These are phyloP conservation scores for Epinotia bilunana DNA, from an alignment of 2,888 invertebrate species.

Conservation along the genomic window DNA sequence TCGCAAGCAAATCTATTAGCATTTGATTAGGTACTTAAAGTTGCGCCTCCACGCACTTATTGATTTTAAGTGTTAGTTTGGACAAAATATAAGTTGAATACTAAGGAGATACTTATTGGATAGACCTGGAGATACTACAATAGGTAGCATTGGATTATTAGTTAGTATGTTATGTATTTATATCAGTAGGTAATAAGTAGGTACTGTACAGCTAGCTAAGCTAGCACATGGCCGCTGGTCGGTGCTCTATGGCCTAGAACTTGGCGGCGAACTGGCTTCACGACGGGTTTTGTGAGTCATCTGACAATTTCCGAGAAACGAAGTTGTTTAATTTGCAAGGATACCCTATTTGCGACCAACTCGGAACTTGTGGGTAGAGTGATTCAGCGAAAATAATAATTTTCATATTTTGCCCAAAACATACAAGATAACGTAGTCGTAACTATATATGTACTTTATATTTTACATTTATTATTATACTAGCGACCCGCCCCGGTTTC, in stretches of 20 bases:
- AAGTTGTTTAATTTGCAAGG: conserved; percentile 62
- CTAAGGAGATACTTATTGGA: background rate
- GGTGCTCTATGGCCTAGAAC: conserved; percentile 78
- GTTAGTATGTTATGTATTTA: background rate
- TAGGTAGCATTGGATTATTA: background rate
- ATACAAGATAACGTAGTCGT: background rate
- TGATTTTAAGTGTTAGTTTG: background rate
- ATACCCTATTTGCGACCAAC: conserved; percentile 56
- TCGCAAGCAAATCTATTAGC: conserved; percentile 29
- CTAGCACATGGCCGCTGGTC: conserved; percentile 50
- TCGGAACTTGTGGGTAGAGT: conserved; percentile 6
- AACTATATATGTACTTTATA: background rate
- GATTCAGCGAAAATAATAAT: conserved; percentile 4
- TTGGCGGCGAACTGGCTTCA: conserved; percentile 61
- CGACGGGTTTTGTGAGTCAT: conserved; percentile 62
- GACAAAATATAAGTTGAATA: background rate
- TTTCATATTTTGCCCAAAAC: background rate
- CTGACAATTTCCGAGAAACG: conserved; percentile 67
- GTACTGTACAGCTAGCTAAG: background rate
- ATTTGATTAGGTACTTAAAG: conserved; percentile 26
- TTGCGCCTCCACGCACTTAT: conserved; percentile 1
- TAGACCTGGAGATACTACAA: background rate
- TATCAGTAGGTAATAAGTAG: background rate
- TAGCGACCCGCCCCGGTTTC: no score
- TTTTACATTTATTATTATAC: background rate